Base-by-base conservation (phyloP, 2,888 invertebrate genomes). In the Torymus texanus region DNA sequence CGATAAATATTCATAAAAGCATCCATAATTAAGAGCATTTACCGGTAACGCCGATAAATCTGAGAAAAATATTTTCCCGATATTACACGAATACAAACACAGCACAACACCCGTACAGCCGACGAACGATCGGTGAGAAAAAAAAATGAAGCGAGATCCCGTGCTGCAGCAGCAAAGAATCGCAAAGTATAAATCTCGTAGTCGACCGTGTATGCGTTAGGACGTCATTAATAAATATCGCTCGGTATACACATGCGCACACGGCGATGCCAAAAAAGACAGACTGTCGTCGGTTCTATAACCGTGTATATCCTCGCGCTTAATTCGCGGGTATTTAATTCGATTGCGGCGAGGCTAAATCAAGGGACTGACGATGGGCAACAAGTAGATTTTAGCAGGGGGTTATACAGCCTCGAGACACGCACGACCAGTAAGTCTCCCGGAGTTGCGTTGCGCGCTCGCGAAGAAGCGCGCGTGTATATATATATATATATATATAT, bases 331-430 rank as follows among this genome's bases (percentile, higher is more conserved):
- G 84, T 84, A 83, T 86, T 88, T 87, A 85, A 88, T 88, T 88
- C 88, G 87, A 85, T 87, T 85, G 85, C 83, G 85, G 81, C 86
- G 86, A 87, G 85, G 86, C 87, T 89, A 90, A 90, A 90, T 90
- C 88, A 89, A 86, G 18, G 51, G 81, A 79, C 86, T 86, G 84
- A 87, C 86, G 88, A 88, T 87, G 87, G 88, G 88, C 87, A 89
- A 90, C 89, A 89, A 89, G 90, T 87, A 87, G 88, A 87, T 86
- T 85, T 86, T 86, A 84, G 71, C 53, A 16, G 83, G 83, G 83
- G 87, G 85, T 90, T 90, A 90, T 90, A 90, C 89, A 88, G 87
- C 90, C 88, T 79, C 84, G 85, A 84, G 85, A 87, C 90, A 90
- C 89, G 90, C 90, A 89, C 87, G 86, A 81, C 86, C 84, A 85